phyloP scores from a whole-genome alignment of 2,888 invertebrate species.

The Eupithecia abbreviata region DNA sequence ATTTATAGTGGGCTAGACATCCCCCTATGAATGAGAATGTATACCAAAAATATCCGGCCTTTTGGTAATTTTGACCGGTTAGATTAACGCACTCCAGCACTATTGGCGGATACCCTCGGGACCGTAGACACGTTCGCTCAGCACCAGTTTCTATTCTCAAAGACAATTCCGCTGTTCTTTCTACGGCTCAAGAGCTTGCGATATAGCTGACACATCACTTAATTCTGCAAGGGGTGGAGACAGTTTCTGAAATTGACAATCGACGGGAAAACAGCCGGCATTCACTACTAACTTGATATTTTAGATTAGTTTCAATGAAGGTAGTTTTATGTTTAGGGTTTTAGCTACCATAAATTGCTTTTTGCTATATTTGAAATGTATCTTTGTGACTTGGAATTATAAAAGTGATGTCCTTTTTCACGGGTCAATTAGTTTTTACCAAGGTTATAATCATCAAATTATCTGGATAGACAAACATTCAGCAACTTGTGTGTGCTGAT shows the following conservation, averaged over 20 bases:
- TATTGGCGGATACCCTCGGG: constrained; percentile 63
- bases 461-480: neutral
- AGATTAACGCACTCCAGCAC: constrained; percentile 27
- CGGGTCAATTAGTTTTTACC: neutral
- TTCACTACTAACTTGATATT: neutral
- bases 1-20: no score
- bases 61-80: constrained; percentile 12
- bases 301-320: neutral
- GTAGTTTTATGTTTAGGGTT: neutral
- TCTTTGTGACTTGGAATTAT: neutral
- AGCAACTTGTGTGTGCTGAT: neutral
- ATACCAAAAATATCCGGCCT: neutral
- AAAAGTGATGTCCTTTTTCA: neutral
- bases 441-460: neutral
- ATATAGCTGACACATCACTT: constrained; percentile 64
- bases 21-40: no score
- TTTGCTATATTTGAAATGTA: neutral
- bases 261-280: neutral
- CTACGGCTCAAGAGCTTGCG: constrained; percentile 59
- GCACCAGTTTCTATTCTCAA: constrained; percentile 70
- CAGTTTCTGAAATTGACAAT: neutral
- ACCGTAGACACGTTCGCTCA: constrained; percentile 72
- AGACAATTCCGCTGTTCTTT: constrained; percentile 73
- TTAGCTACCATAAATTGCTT: neutral
- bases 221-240: constrained; percentile 51